phyloP scores from a whole-genome alignment of 2,888 invertebrate species.

The Drosophila melanocephala region DNA sequence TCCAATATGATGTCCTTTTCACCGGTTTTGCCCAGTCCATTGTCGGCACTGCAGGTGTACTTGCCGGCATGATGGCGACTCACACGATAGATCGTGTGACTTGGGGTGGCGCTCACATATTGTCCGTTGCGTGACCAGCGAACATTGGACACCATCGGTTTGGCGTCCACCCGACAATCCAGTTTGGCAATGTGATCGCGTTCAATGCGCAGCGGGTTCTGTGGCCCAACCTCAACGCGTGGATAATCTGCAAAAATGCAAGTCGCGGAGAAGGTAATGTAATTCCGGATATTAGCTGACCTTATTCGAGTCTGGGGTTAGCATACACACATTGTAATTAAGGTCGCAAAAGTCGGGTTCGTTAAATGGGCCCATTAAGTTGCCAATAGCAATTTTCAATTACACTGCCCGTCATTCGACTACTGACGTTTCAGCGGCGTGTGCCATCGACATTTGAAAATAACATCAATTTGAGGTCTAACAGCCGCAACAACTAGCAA shows the following conservation, averaged over 20 bases:
- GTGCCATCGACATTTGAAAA: constrained; percentile 79
- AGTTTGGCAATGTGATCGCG: constrained; percentile 93
- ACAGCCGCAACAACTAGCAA: constrained; percentile 51
- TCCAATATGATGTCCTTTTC: constrained; percentile 93
- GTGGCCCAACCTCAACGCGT: constrained; percentile 95
- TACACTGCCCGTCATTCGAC: constrained; percentile 47
- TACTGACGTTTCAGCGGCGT: constrained; percentile 52
- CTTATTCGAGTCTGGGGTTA: constrained; percentile 4
- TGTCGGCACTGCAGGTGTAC: constrained; percentile 95
- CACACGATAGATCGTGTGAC: constrained; percentile 91
- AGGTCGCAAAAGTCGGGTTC: constrained; percentile 27
- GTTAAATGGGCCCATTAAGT: constrained; percentile 60
- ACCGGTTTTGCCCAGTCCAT: constrained; percentile 92
- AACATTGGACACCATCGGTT: constrained; percentile 93
- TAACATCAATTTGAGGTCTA: constrained; percentile 67
- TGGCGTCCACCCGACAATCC: constrained; percentile 96
- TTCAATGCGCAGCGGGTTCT: constrained; percentile 95
- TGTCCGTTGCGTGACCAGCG: constrained; percentile 95
- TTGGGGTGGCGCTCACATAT: constrained; percentile 92
- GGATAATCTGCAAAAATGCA: constrained; percentile 91
- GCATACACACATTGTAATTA: constrained; percentile 78
- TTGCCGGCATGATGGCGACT: constrained; percentile 94
- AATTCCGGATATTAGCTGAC: constrained; percentile 4
- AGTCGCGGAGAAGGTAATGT: background rate
- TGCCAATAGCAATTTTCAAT: constrained; percentile 80